Base-by-base conservation (phyloP, 2,888 invertebrate species). In the Craniophora ligustri region DNA sequence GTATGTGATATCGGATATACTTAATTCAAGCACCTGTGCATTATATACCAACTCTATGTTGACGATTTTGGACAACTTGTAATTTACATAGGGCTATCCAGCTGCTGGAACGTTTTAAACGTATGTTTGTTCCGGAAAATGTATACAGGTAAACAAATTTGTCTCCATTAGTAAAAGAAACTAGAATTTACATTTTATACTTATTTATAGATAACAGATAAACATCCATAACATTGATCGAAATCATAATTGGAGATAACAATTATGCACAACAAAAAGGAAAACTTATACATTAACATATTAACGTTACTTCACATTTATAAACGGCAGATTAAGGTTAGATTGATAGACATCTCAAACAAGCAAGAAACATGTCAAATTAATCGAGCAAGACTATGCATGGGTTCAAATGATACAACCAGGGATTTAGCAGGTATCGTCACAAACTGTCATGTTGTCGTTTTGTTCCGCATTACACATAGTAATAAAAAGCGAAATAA, bases 401-500 rank as follows among this genome's bases (percentile, higher is more conserved):
- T 32, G 55, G 55, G 36, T 44, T 35, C 34, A 58, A 51, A 62
- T 39, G 48, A 49, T 55, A 49, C 40, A 66, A 53, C 42, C 23
- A 38, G 65, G 67, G 28, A 21, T 36, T 45, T 66, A 63, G 67
- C 59, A 58, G 55, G 62, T 31, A 38, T 50, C 13, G n/a, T 30
- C 49, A 56, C 32, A 68, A 35, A 61, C 38, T 54, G 41, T 42
- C 16, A 47, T 35, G 34, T 44, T 28, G 55, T 26, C 19, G 36
- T 54, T 54, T 38, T 11, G 32, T 68, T 49, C 59, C 46, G 26
- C 48, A 51, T 42, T 38, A 49, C 40, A 26, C 21, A 54, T 38
- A 46, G 48, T 42, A n/a, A n/a, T n/a, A 34, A 60, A 63, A 67
- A 66, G 67, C 59, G 41, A 63, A 63, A 66, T 44, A 55, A 59